Percentiles rank a stretch among this genome's conserved stretches.
Evolutionary conservation across 1,140 invertebrate genomes (phyloP).

Genomic region (Cydia strobilella): DNA sequence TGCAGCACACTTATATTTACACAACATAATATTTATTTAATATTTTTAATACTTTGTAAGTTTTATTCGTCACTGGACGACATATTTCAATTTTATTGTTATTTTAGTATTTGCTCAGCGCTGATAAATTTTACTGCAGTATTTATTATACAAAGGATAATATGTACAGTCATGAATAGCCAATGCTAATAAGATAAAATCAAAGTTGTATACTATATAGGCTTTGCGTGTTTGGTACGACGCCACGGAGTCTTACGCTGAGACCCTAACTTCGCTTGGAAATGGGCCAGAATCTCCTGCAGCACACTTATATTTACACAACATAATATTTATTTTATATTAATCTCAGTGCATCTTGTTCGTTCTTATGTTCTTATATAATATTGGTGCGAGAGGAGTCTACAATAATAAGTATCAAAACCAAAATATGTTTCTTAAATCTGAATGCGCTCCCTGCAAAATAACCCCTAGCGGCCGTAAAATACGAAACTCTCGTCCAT

Average conservation of each 20-base stretch:
- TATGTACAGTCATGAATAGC: not conserved
- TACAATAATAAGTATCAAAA: too few species aligned
- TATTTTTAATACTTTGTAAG: too few species aligned
- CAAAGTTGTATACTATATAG: not conserved
- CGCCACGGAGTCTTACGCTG: not conserved
- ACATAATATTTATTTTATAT: not conserved
- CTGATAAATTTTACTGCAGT: too few species aligned
- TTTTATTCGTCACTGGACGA: too few species aligned
- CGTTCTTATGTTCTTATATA: too few species aligned
- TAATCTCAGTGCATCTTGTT: too few species aligned
- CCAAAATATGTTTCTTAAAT: not conserved
- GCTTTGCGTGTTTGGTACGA: not conserved
- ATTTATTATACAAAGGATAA: too few species aligned
- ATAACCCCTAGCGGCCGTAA: not conserved
- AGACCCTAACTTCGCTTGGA: constrained; percentile 15
- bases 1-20: not conserved
- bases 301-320: not conserved
- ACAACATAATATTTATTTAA: not conserved
- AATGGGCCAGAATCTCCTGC: not conserved
- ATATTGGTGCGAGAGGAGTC: too few species aligned
- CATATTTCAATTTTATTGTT: too few species aligned
- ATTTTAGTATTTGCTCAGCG: too few species aligned
- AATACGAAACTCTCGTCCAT: constrained; percentile 3
- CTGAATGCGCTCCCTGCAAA: not conserved
- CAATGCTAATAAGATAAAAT: not conserved